These are phyloP conservation scores for Helleia helle DNA, from an alignment of 2,888 invertebrate genomes.

Conservation along the genomic window DNA sequence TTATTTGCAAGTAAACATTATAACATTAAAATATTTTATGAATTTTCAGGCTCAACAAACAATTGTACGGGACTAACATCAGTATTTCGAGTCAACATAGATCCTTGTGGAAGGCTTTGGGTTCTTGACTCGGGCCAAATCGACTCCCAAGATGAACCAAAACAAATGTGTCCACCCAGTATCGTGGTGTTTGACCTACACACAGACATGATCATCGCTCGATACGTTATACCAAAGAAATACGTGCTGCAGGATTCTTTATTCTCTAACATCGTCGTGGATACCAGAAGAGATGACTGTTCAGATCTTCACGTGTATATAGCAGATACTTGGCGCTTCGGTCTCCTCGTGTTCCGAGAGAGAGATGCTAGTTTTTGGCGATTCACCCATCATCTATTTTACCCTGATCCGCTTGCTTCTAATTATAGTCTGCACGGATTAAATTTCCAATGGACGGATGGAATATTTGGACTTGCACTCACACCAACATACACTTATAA, in stretches of 20 bases:
- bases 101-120: conserved; percentile 85
- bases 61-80: conserved; percentile 82
- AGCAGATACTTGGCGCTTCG: conserved; percentile 81
- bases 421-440: conserved; percentile 83
- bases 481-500: conserved; percentile 65
- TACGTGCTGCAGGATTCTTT: conserved; percentile 79
- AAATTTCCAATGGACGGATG: conserved; percentile 88
- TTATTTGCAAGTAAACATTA: too few species aligned
- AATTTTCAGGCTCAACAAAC: conserved; percentile 37
- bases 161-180: conserved; percentile 82
- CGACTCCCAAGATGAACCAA: conserved; percentile 76
- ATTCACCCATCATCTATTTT: conserved; percentile 80
- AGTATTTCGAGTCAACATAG: conserved; percentile 83
- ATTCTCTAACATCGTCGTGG: conserved; percentile 79
- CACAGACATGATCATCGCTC: conserved; percentile 76
- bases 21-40: too few species aligned
- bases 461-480: conserved; percentile 83
- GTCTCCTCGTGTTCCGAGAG: conserved; percentile 76
- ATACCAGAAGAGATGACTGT: conserved; percentile 74
- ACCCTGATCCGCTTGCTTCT: conserved; percentile 82
- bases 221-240: conserved; percentile 77
- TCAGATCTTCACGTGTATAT: conserved; percentile 78
- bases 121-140: conserved; percentile 86
- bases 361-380: conserved; percentile 73
- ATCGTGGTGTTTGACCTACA: conserved; percentile 81